phyloP scores from a whole-genome alignment of 2,888 invertebrate species.

The Carabus problematicus region DNA sequence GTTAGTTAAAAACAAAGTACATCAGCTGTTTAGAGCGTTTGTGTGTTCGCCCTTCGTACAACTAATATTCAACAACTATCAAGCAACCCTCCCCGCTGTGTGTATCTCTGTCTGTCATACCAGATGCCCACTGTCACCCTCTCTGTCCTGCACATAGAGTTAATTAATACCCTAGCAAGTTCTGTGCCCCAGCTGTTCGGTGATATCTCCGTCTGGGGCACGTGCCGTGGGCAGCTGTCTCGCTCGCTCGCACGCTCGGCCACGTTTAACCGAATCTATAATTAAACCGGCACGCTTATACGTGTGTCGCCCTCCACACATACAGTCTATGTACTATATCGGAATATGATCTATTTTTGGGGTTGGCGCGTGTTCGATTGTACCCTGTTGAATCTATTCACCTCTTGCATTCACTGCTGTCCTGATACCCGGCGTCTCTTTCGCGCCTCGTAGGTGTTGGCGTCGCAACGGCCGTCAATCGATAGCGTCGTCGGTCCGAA shows the following conservation, averaged over 20 bases:
- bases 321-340: constrained; percentile 47
- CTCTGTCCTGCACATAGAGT: constrained; percentile 43
- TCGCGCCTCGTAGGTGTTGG: constrained; percentile 50
- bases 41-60: not conserved
- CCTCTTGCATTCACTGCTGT: constrained; percentile 47
- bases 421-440: constrained; percentile 54
- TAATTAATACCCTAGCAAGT: too few species aligned
- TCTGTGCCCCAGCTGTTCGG: too few species aligned
- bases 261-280: constrained; percentile 45
- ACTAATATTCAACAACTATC: constrained; percentile 2
- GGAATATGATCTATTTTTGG: constrained; percentile 54
- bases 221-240: constrained; percentile 38
- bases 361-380: constrained; percentile 48
- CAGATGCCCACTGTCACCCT: constrained; percentile 45
- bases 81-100: constrained; percentile 3
- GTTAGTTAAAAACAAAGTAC: not conserved
- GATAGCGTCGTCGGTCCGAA: constrained; percentile 26
- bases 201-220: too few species aligned
- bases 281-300: constrained; percentile 44
- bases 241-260: constrained; percentile 48
- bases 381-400: constrained; percentile 33
- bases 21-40: not conserved
- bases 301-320: constrained; percentile 46
- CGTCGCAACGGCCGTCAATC: constrained; percentile 39
- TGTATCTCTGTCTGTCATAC: too few species aligned